These are phyloP conservation scores for Desoria tigrina DNA, from an alignment of 2,888 invertebrate genomes.

Conservation along the genomic window DNA sequence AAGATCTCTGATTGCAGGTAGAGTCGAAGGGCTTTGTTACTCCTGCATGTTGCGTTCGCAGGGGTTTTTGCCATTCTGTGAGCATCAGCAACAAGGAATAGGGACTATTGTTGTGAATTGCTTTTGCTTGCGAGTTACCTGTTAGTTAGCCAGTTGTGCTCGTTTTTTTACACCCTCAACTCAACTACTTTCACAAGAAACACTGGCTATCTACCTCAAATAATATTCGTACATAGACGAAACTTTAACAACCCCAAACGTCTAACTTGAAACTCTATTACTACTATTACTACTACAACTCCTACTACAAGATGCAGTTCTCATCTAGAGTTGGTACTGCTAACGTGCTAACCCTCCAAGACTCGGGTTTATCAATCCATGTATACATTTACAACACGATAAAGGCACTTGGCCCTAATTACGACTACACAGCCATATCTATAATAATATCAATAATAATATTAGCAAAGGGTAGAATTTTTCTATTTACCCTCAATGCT, in stretches of 20 bases:
- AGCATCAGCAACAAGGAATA: background rate
- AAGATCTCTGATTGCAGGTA: background rate
- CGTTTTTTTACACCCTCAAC: slow-evolving; percentile 20
- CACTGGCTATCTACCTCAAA: background rate
- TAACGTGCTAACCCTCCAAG: background rate
- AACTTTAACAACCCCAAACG: too few relatives aligned
- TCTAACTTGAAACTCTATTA: too few relatives aligned
- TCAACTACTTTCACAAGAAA: slow-evolving; percentile 12
- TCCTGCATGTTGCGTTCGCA: background rate
- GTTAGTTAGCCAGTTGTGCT: slow-evolving; percentile 9
- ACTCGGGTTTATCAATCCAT: background rate
- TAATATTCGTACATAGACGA: too few relatives aligned
- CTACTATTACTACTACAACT: too few relatives aligned
- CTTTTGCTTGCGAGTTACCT: slow-evolving; percentile 3
- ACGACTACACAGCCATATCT: background rate
- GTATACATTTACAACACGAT: background rate
- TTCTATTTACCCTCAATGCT: too few relatives aligned
- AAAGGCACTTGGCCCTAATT: slow-evolving; percentile 11
- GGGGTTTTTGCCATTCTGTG: slow-evolving; percentile 14
- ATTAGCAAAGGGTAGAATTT: too few relatives aligned
- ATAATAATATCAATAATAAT: too few relatives aligned
- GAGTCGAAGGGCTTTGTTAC: background rate
- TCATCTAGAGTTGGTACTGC: too few relatives aligned
- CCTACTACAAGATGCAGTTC: too few relatives aligned
- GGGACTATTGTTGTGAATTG: slow-evolving; percentile 1